Evolutionary conservation across 2,888 invertebrate species (phyloP), one percentile per base, ranked within the genome.

Genomic region (Malthinus seriepunctatus): DNA sequence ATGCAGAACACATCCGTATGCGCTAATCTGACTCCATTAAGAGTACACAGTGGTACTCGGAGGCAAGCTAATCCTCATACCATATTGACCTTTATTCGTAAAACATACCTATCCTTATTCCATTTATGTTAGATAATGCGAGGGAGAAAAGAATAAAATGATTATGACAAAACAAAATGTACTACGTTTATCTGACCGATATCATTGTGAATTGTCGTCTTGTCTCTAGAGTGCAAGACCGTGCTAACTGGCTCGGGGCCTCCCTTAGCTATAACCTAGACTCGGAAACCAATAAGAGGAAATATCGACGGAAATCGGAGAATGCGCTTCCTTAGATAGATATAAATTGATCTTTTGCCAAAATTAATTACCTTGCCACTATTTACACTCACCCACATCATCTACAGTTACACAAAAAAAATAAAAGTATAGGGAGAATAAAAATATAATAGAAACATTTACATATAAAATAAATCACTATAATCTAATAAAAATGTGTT

Each of bases 1-100:
- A 78, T 77, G 76, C 75, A 75, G 73, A 75, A 75, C 76, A 76
- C 76, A 78, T 76, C 74, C 75, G 74, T 75, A 73, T 71, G 73
- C 73, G 72, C 76, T 78, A 78, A 78, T 78, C 78, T 77, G 74
- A 71, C 72, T 76, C 77, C 77, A 78, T 78, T 77, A 76, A 75
- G 74, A 75, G 73, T 72, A 74, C 73, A 74, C 69, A 69, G 63
- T 66, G 69, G 68, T 64, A 67, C 69, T 69, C 67, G 61, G 14
- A 50, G 58, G 63, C 51, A 61, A 60, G 63, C 65, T 69, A 69
- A 69, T 68, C 67, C 67, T 42, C 61, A 56, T 62, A 56, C 63
- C 32, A 53, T 34, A 59, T 56, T 59, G 62, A 62, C 62, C 61
- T 50, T 51, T 35, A 51, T 51, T 57, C 57, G 55, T 57, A 31